Base-by-base conservation (phyloP, 2,113 vertebrate genomes). In the Tapirus terrestris region DNA sequence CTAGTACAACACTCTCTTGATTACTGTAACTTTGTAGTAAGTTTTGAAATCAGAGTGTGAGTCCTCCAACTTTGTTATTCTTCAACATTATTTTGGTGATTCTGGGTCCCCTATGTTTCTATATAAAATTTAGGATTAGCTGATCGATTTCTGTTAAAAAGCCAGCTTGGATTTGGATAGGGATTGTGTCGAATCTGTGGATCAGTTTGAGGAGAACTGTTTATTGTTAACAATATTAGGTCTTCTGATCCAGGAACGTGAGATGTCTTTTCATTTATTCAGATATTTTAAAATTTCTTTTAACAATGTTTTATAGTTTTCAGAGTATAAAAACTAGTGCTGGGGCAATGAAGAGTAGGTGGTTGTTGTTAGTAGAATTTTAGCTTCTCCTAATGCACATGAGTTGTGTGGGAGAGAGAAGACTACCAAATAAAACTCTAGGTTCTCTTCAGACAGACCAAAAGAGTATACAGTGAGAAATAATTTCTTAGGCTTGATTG, bases 31-130 rank as follows among this genome's bases (percentile, higher is more conserved):
- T 94, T 36, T 36, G 4, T 39, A 85, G 73, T 27, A 73, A 56
- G n/a, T 48, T 94, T 94, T 79, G 31, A 91, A 80, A 86, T 73
- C 73, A 65, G 80, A 63, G 36, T 60, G n/a, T 53, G 72, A 96
- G 45, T 80, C 25, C 20, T 60, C 27, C 56, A 96, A 39, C n/a
- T 90, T 67, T 90, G n/a, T 60, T 84, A 53, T 51, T 94, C 36
- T 72, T 89, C 88, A 72, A 79, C 18, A 72, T 61, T 39, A 33
- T 58, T 73, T 90, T 86, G 65, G 36, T 85, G 31, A 90, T 93
- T 73, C 81, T 65, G 60, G 48, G 8, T 56, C 18, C 33, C 25
- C 76, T 82, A 61, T 21, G 68, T 83, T 93, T 91, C 51, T 31
- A 4, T 33, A 56, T 70, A 56, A 65, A 91, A 81, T 67, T 94